phyloP scores from a whole-genome alignment of 2,888 invertebrate genomes.

The Lissocephala sabroskyi region DNA sequence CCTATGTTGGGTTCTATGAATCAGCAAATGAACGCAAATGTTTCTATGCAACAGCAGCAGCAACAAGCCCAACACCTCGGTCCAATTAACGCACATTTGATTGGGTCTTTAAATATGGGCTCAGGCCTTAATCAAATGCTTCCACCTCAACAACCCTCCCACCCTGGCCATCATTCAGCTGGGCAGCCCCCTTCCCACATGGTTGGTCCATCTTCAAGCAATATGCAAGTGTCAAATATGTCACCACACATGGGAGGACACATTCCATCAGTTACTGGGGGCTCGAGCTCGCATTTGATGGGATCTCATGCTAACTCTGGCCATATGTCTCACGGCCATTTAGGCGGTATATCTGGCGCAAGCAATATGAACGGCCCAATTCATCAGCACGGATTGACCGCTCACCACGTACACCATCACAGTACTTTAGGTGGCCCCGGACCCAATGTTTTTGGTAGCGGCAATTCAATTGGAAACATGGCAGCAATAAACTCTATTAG shows the following conservation, averaged over 20 bases:
- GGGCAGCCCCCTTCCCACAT: conserved; percentile 66
- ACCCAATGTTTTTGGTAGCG: conserved; percentile 53
- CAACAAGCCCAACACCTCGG: conserved; percentile 58
- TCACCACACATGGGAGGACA: conserved; percentile 57
- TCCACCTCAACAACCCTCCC: conserved; percentile 66
- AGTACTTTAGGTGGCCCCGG: conserved; percentile 52
- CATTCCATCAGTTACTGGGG: conserved; percentile 10
- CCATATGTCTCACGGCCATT: conserved; percentile 61
- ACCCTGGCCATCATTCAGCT: conserved; percentile 62
- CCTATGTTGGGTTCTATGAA: conserved; percentile 63
- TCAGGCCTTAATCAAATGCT: conserved; percentile 63
- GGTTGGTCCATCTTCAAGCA: conserved; percentile 58
- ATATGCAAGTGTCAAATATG: no score
- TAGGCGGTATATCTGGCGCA: conserved; percentile 65
- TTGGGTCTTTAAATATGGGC: conserved; percentile 73
- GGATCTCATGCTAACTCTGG: conserved; percentile 55
- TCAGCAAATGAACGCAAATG: conserved; percentile 72
- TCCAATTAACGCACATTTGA: conserved; percentile 69
- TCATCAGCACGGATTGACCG: conserved; percentile 51
- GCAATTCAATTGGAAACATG: conserved; percentile 64
- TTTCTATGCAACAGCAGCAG: conserved; percentile 70
- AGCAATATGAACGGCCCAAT: conserved; percentile 65
- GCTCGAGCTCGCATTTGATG: conserved; percentile 56
- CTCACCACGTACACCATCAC: conserved; percentile 50
- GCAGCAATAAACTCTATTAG: no score